Percentiles rank a stretch among this genome's conserved stretches.
Conservation (phyloP, 1,140 invertebrate genomes). For the Drosophila melanica region DNA sequence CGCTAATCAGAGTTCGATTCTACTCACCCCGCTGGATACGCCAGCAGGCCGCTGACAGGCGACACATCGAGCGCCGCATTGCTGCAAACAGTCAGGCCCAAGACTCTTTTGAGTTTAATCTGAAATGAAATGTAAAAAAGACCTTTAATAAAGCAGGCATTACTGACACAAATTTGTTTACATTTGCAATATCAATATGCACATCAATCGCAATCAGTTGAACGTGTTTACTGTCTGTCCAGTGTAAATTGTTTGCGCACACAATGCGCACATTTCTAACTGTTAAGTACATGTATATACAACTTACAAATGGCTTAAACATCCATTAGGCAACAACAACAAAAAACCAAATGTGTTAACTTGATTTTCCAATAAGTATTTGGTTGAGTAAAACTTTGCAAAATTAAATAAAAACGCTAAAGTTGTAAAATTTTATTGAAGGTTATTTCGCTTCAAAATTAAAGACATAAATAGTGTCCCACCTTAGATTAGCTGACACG, state of each 20-base stretch:
- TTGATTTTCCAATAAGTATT: conserved; percentile 43
- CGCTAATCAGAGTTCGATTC: not conserved
- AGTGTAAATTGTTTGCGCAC: conserved; percentile 69
- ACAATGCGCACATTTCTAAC: conserved; percentile 65
- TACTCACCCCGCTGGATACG: conserved; percentile 97
- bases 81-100: conserved; percentile 95
- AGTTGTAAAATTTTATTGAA: not conserved
- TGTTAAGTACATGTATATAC: not conserved
- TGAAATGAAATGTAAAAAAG: conserved; percentile 83
- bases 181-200: too few relatives aligned
- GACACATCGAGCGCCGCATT: conserved; percentile 96
- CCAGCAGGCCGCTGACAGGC: conserved; percentile 92
- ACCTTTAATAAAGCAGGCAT: conserved; percentile 50
- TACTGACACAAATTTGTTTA: conserved; percentile 40
- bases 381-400: not conserved
- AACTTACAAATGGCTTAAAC: not conserved
- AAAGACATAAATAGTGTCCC: not conserved
- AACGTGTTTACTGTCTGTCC: conserved; percentile 24
- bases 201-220: not conserved
- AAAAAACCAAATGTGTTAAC: conserved; percentile 40
- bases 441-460: not conserved
- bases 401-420: conserved; percentile 2
- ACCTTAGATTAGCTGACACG: not conserved
- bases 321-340: not conserved
- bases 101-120: conserved; percentile 96